Conservation (phyloP, 2,888 invertebrate genomes). For the Cephalotes varians region DNA sequence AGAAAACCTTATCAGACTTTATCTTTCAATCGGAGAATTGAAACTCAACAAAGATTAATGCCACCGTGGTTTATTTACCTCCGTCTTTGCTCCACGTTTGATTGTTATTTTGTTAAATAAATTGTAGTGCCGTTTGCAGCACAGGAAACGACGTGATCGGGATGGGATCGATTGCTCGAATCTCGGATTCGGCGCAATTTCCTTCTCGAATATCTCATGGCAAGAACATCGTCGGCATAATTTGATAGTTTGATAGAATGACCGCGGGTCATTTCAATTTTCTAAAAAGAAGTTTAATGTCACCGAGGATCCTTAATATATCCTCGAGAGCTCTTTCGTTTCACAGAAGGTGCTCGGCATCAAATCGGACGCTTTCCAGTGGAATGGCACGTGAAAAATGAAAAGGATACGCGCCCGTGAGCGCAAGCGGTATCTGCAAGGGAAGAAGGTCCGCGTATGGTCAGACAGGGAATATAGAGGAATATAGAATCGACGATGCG, state of each 20-base stretch:
- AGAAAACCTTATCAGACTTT: neutral
- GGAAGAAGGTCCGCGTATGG: slow-evolving; percentile 52
- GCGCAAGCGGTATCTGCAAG: slow-evolving; percentile 9
- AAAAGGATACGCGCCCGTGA: slow-evolving; percentile 5
- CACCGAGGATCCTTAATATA: slow-evolving; percentile 68
- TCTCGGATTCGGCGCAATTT: slow-evolving; percentile 52
- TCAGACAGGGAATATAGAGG: slow-evolving; percentile 68
- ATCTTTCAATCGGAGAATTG: slow-evolving; percentile 12
- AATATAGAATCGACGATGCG: slow-evolving; percentile 72
- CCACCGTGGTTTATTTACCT: neutral
- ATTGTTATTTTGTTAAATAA: slow-evolving; percentile 18
- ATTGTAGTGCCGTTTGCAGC: neutral
- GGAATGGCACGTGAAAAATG: slow-evolving; percentile 44
- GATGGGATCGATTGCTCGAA: neutral
- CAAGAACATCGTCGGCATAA: slow-evolving; percentile 3
- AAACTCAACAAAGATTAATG: slow-evolving; percentile 23
- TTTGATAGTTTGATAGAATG: slow-evolving; percentile 50
- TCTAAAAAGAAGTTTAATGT: slow-evolving; percentile 52
- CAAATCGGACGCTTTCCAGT: slow-evolving; percentile 72
- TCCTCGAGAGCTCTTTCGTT: slow-evolving; percentile 67
- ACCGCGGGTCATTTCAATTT: slow-evolving; percentile 62
- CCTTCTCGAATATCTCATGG: slow-evolving; percentile 47
- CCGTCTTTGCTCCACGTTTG: neutral
- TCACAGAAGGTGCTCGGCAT: slow-evolving; percentile 71
- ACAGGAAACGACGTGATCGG: neutral